These are phyloP conservation scores for Misgurnus mizolepis DNA, from an alignment of 2,113 vertebrate species.

Conservation along the genomic window DNA sequence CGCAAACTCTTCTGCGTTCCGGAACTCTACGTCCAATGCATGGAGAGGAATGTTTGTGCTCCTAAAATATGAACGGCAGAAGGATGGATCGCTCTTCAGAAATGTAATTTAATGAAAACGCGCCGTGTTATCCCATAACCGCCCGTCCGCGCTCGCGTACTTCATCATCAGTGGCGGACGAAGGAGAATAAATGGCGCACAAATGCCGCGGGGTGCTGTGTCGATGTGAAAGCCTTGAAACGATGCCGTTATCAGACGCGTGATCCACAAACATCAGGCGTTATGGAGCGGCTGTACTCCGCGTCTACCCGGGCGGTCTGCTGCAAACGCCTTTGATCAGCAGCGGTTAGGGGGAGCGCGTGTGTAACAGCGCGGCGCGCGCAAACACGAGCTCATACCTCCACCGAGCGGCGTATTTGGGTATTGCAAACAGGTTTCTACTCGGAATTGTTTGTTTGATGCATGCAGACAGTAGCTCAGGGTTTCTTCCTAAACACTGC, in stretches of 20 bases:
- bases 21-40: conserved; percentile 27
- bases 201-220: not conserved
- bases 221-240: not conserved
- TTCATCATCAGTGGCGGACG: conserved; percentile 52
- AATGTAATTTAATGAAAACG: conserved; percentile 54
- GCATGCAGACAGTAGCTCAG: too few relatives aligned
- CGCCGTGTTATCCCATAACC: conserved; percentile 53
- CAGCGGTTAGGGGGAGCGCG: conserved; percentile 23
- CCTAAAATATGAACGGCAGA: conserved; percentile 36
- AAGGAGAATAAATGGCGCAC: conserved; percentile 34
- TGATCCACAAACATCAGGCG: conserved; percentile 52
- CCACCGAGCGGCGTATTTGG: conserved; percentile 41
- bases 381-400: conserved; percentile 30
- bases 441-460: too few relatives aligned
- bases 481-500: too few relatives aligned
- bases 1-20: not conserved
- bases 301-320: conserved; percentile 48
- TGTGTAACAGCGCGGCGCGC: not conserved
- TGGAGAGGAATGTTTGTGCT: conserved; percentile 59
- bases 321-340: conserved; percentile 47
- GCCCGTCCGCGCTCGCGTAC: conserved; percentile 58
- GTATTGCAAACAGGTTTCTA: conserved; percentile 1
- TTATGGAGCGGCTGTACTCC: conserved; percentile 42
- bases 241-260: not conserved
- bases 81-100: conserved; percentile 56